Conservation (phyloP, 2,113 vertebrate species). For the Prunella himalayana region DNA sequence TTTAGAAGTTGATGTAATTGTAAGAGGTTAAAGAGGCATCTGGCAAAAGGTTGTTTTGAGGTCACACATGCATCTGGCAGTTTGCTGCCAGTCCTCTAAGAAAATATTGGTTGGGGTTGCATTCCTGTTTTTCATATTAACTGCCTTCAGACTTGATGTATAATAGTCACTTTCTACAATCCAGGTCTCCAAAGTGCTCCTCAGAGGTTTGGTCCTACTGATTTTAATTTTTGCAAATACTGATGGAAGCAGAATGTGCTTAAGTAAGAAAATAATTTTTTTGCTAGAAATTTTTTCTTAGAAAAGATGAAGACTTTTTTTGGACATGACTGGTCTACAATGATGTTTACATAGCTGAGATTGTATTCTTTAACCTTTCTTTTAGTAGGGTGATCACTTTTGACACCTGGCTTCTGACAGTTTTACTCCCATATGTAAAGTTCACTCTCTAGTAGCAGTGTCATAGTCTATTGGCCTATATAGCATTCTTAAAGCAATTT, state of each 20-base stretch:
- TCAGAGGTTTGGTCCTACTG: not conserved
- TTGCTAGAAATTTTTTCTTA: not conserved
- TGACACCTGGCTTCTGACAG: not conserved
- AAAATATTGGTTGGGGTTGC: constrained; percentile 42
- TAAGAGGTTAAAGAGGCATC: constrained; percentile 61
- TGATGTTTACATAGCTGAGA: not conserved
- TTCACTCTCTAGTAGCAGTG: not conserved
- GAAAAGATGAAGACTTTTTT: not conserved
- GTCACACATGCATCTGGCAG: constrained; percentile 54
- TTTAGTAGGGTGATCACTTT: not conserved
- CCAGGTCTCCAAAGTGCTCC: not conserved
- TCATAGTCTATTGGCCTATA: not conserved
- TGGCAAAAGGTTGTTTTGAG: constrained; percentile 63
- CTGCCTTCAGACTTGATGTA: constrained; percentile 36
- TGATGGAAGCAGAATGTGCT: not conserved
- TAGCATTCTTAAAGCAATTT: not conserved
- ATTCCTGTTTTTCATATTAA: constrained; percentile 58
- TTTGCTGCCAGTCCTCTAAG: constrained; percentile 37
- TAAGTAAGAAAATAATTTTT: not conserved
- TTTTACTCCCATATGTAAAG: not conserved
- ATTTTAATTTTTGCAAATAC: not conserved
- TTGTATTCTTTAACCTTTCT: not conserved
- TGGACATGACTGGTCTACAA: not conserved
- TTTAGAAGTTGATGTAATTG: constrained; percentile 47
- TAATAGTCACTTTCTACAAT: not conserved